A percentile compares a stretch with the other conserved stretches of the same genome.
Evolutionary conservation across 2,888 invertebrate genomes (phyloP).

Genomic region (Julus scandinavius): DNA sequence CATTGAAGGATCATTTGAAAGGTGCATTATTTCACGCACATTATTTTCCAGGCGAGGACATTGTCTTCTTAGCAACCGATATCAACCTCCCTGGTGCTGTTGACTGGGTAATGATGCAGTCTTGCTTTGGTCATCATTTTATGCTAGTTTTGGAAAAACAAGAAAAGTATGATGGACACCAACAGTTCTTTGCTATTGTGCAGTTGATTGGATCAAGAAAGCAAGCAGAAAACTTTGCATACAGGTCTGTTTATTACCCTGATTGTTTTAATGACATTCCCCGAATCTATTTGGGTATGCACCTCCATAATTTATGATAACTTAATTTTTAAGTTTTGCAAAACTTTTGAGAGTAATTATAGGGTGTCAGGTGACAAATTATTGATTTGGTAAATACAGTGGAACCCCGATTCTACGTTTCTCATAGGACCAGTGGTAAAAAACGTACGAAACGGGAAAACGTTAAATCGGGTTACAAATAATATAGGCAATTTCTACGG

Average conservation of each 20-base stretch:
- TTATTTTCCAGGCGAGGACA: constrained; percentile 84
- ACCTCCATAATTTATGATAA: background rate
- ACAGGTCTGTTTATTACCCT: constrained; percentile 71
- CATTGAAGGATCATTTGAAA: background rate
- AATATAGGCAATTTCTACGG: too few species aligned
- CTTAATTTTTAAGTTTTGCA: background rate
- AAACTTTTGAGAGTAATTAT: too few species aligned
- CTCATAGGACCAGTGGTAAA: too few species aligned
- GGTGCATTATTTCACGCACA: background rate
- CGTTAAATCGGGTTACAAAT: too few species aligned
- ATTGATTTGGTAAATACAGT: background rate
- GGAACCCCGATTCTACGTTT: too few species aligned
- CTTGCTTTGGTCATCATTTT: constrained; percentile 98
- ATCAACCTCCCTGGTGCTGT: constrained; percentile 99
- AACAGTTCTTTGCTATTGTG: constrained; percentile 97
- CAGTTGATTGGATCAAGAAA: constrained; percentile 98
- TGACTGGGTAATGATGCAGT: constrained; percentile 99
- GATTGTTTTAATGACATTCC: constrained; percentile 47
- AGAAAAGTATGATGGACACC: constrained; percentile 96
- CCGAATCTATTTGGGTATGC: constrained; percentile 41
- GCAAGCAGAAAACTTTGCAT: constrained; percentile 99
- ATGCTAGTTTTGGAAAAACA: constrained; percentile 99
- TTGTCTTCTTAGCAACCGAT: constrained; percentile 99
- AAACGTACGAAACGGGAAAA: too few species aligned
- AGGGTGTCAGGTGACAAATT: too few species aligned